These are phyloP conservation scores for Gastrophysa polygoni DNA, from an alignment of 2,888 invertebrate genomes.

Conservation along the genomic window DNA sequence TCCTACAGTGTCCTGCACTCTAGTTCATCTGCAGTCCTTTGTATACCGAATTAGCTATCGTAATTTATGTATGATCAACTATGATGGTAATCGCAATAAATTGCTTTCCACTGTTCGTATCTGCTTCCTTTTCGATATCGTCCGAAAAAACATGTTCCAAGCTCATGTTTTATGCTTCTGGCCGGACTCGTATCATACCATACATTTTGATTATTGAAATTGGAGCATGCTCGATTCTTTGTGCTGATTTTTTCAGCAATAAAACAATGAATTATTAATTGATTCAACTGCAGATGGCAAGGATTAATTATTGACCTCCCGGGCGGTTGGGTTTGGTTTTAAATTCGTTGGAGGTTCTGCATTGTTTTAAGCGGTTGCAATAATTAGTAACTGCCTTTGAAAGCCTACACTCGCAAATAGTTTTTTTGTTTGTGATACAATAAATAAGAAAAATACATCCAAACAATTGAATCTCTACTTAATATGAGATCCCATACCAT, in stretches of 20 bases:
- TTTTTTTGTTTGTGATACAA: too few species aligned
- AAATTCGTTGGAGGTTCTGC: not conserved
- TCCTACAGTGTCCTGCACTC: too few species aligned
- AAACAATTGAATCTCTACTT: too few species aligned
- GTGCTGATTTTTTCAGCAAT: not conserved
- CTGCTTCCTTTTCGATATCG: too few species aligned
- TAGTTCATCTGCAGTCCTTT: too few species aligned
- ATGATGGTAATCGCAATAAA: not conserved
- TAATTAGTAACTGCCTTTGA: not conserved
- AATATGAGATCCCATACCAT: too few species aligned
- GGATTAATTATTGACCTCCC: conserved; percentile 1
- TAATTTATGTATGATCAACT: too few species aligned
- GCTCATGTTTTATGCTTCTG: not conserved
- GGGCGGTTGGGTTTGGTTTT: conserved; percentile 8
- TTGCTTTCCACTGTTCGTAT: not conserved
- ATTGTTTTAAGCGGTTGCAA: not conserved
- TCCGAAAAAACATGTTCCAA: not conserved
- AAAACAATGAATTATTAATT: conserved; percentile 16
- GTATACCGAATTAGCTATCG: too few species aligned
- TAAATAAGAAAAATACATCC: too few species aligned
- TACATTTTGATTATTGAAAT: conserved; percentile 8
- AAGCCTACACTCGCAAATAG: not conserved
- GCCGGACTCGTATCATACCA: too few species aligned
- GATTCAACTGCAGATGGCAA: conserved; percentile 1
- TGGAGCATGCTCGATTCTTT: conserved; percentile 12